Evolutionary conservation across 2,888 invertebrate species (phyloP), one percentile per base, ranked within the genome.

Genomic region (Andricus quercusramuli): DNA sequence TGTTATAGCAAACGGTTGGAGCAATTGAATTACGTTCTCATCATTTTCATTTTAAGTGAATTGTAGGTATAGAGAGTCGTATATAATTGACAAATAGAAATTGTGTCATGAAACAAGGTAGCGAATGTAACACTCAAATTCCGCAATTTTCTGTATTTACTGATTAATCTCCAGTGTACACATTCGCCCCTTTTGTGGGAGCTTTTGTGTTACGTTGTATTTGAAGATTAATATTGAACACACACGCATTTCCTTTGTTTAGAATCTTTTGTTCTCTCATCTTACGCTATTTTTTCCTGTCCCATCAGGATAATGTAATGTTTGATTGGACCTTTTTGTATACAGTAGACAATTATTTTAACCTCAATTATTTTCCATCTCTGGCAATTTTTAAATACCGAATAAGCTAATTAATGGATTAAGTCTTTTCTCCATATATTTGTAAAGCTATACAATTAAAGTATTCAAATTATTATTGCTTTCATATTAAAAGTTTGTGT

Each of bases 201-300:
- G 41, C 41, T 67, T 67, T 67, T 67, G n/a, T n/a, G 13, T n/a
- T 41, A 13, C 15, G 22, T 41, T 22, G 20, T 67, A 67, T 67
- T 67, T 41, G 67, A 41, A 67, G 67, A 67, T 67, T 67, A 44
- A 67, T 67, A 67, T 67, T 41, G 67, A 22, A 67, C 67, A 67
- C 67, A 66, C 41, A 67, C 41, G 41, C 22, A 32, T 41, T 41
- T n/a, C 41, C 67, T 67, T 37, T 67, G 41, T 67, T 67, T 37
- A 37, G 13, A 11, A 13, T 66, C 17, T 11, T 66, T 41, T 22
- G 41, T 22, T 41, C 22, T 41, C 37, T 67, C 67, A 41, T 67
- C 8, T 32, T 67, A 20, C n/a, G 56, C 56, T 56, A 6, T 20
- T n/a, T 56, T n/a, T 8, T 9, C 41, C 11, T n/a, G 37, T 66